Evolutionary conservation across 2,797 vertebrate genomes (phyloP), one percentile per base, ranked within the genome.

Genomic region (Bryconaethiops microstoma): DNA sequence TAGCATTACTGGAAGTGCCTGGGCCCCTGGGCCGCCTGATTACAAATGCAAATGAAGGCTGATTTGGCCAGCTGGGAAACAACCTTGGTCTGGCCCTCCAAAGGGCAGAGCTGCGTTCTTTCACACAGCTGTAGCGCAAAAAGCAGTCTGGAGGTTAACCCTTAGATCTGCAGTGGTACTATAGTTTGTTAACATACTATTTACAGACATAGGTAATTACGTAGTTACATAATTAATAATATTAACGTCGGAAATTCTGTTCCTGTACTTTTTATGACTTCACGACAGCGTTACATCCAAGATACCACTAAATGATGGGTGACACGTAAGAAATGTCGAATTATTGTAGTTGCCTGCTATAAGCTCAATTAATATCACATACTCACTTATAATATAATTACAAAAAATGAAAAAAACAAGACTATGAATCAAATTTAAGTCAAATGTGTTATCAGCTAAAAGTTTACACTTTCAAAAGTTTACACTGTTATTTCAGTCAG

Each of bases 41-140:
- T 79, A 81, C 72, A 69, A 59, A 83, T 84, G 76, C 78, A 84
- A 83, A 83, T 84, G 68, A 84, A 50, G 63, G 70, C 71, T 65
- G 54, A n/a, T 84, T 84, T 50, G 79, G 82, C 71, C 75, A 68
- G 60, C 67, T 70, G 55, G 69, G 73, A 67, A 76, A 79, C 80
- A 82, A 81, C 80, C 79, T 81, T 84, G 82, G 45, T 65, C 45
- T 70, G 73, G 76, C 40, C 78, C 59, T 84, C 55, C 65, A 77
- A 63, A 76, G 74, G 74, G 72, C 75, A 78, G 45, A 78, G 39
- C 23, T 7, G 50, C 57, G 60, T 76, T 60, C 69, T 57, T 70
- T 57, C 13, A 67, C 60, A 59, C 57, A 21, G 21, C 25, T 8
- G 45, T 52, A 0, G 48, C 1, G 19, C 52, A 50, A 65, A 57